These are phyloP conservation scores for Procambarus clarkii DNA, from an alignment of 1,140 invertebrate species.

Conservation along the genomic window DNA sequence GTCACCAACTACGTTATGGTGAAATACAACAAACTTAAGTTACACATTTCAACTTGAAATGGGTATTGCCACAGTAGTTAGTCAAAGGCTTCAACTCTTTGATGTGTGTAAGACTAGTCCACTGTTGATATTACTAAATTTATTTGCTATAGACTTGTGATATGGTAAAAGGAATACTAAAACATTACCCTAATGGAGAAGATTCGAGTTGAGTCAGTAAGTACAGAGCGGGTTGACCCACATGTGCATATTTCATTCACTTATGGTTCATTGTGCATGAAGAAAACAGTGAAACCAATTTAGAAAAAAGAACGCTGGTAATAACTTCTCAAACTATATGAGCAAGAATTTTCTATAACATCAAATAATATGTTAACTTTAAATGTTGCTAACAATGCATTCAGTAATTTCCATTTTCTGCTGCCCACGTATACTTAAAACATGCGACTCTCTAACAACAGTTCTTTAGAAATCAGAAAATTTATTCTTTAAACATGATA, in stretches of 20 bases:
- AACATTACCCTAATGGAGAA: conserved; percentile 23
- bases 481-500: neutral
- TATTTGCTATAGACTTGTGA: conserved; percentile 37
- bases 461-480: neutral
- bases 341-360: neutral
- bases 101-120: conserved; percentile 2
- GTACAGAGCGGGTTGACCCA: neutral
- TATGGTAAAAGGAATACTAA: conserved; percentile 18
- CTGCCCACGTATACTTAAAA: neutral
- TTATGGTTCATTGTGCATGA: neutral
- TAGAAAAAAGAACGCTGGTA: too few species aligned
- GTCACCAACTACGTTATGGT: neutral
- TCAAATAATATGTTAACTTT: neutral
- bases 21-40: conserved; percentile 1
- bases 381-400: neutral
- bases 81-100: conserved; percentile 25
- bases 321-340: neutral
- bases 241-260: conserved; percentile 26
- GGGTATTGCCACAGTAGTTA: conserved; percentile 17
- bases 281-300: neutral
- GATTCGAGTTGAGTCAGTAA: conserved; percentile 19
- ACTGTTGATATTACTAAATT: conserved; percentile 23
- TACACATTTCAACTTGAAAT: neutral
- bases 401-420: neutral
- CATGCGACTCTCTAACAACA: neutral